Conservation (phyloP, 2,888 invertebrate species). For the Catonia carolina region DNA sequence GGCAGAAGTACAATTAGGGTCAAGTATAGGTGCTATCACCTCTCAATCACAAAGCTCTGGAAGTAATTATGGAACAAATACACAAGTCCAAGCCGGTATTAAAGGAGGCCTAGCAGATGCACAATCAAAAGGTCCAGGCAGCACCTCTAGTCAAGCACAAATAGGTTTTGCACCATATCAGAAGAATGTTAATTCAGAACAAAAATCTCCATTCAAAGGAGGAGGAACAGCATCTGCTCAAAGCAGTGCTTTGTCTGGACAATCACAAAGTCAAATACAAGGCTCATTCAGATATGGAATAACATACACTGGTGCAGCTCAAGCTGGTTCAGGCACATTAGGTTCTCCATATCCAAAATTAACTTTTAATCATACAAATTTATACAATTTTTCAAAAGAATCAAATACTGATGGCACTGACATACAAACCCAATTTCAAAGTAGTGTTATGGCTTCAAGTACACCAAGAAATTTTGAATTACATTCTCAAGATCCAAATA, state of each 20-base stretch:
- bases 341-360: slow-evolving; percentile 27
- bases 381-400: slow-evolving; percentile 3
- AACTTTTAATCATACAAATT: slow-evolving; percentile 15
- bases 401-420: too few relatives aligned
- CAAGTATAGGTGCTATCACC: slow-evolving; percentile 67
- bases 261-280: slow-evolving; percentile 75
- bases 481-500: too few relatives aligned
- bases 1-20: slow-evolving; percentile 70
- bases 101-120: slow-evolving; percentile 82
- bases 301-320: slow-evolving; percentile 71
- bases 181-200: slow-evolving; percentile 49
- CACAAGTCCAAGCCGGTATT: slow-evolving; percentile 71
- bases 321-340: slow-evolving; percentile 62
- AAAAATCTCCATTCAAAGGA: slow-evolving; percentile 58
- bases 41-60: slow-evolving; percentile 69
- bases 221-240: slow-evolving; percentile 74
- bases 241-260: slow-evolving; percentile 65
- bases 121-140: slow-evolving; percentile 75
- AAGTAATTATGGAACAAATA: slow-evolving; percentile 65
- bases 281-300: slow-evolving; percentile 74
- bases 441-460: too few relatives aligned
- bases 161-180: slow-evolving; percentile 75
- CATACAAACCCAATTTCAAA: too few relatives aligned
- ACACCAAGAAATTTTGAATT: too few relatives aligned
- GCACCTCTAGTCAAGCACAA: slow-evolving; percentile 81